These are phyloP conservation scores for Latrodectus geometricus DNA, from an alignment of 1,140 invertebrate species.

Conservation along the genomic window DNA sequence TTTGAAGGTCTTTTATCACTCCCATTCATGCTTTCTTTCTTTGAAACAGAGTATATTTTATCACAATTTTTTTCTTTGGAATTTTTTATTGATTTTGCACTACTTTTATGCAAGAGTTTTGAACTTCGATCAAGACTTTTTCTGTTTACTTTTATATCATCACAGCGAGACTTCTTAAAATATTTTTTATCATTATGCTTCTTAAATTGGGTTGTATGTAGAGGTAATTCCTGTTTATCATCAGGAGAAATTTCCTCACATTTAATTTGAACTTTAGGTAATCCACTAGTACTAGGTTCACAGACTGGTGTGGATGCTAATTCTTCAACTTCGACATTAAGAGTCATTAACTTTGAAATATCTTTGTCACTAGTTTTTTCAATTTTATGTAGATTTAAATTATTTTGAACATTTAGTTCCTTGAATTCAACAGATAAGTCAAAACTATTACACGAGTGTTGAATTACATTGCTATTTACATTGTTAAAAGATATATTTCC, in stretches of 20 bases:
- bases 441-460: too few relatives aligned
- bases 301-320: neutral
- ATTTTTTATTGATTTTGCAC: slow-evolving; percentile 3
- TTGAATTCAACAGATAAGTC: neutral
- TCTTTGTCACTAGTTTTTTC: slow-evolving; percentile 43
- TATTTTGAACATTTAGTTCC: slow-evolving; percentile 47
- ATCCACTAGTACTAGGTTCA: slow-evolving; percentile 40
- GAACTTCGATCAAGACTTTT: slow-evolving; percentile 20
- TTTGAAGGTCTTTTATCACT: neutral
- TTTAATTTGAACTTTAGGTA: neutral
- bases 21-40: slow-evolving; percentile 4
- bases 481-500: too few relatives aligned
- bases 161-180: slow-evolving; percentile 33
- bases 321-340: slow-evolving; percentile 54
- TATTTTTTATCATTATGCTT: slow-evolving; percentile 46
- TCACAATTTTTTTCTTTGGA: slow-evolving; percentile 4
- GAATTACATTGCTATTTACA: too few relatives aligned
- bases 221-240: neutral
- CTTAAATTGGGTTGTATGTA: slow-evolving; percentile 5
- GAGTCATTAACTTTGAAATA: slow-evolving; percentile 44
- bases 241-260: neutral
- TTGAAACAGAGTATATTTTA: slow-evolving; percentile 58
- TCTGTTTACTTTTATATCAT: neutral
- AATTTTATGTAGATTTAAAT: slow-evolving; percentile 26
- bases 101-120: slow-evolving; percentile 23